A percentile compares a stretch with the other conserved stretches of the same genome.
Conservation (phyloP, 2,888 invertebrate species). For the Tolmerus cingulatus region DNA sequence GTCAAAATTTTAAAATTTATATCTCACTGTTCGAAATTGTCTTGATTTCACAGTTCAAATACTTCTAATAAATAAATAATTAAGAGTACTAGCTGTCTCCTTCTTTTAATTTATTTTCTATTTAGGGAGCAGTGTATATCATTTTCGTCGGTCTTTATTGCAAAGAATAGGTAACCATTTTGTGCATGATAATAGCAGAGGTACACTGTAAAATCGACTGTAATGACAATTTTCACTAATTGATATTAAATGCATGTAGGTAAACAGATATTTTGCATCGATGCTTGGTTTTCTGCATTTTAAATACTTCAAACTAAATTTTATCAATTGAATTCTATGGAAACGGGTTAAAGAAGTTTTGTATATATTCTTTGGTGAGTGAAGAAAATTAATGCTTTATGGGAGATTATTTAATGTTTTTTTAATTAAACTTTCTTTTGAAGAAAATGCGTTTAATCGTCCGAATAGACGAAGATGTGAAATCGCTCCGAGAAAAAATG, state of each 20-base stretch:
- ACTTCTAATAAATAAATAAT: not conserved
- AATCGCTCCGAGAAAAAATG: constrained; percentile 81
- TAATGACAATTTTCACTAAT: not conserved
- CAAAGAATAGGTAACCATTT: too few species aligned
- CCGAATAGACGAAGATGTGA: constrained; percentile 85
- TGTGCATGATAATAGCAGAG: not conserved
- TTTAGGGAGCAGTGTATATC: too few species aligned
- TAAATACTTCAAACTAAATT: not conserved
- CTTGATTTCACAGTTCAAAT: not conserved
- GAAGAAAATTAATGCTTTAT: too few species aligned
- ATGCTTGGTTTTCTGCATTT: not conserved
- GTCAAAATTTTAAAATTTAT: not conserved
- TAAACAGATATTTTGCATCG: too few species aligned
- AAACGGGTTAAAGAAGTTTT: not conserved
- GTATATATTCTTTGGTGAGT: too few species aligned
- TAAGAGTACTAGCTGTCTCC: too few species aligned
- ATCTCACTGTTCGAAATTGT: too few species aligned
- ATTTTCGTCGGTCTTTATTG: too few species aligned
- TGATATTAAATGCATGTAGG: too few species aligned
- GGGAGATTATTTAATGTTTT: too few species aligned
- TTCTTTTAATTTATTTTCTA: too few species aligned
- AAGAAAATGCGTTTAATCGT: constrained; percentile 87
- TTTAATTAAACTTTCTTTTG: constrained; percentile 53
- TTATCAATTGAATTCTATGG: not conserved
- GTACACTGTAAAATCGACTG: not conserved